Base-by-base conservation (phyloP, 2,888 invertebrate genomes). In the Tenthredo livida region DNA sequence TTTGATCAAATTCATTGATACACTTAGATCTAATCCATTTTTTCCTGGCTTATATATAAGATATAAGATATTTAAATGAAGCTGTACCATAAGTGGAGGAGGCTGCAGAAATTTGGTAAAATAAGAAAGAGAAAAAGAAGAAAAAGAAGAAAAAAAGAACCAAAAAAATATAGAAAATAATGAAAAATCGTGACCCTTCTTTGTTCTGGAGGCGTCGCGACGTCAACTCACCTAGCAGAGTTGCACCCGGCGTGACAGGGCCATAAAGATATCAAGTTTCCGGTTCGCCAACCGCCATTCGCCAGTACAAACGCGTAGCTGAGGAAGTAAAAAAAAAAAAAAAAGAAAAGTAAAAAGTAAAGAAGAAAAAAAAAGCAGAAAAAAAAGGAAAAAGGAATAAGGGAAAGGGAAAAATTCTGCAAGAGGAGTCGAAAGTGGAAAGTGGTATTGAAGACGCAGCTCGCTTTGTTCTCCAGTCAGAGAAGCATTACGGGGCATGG, bases 221-320 rank as follows among this genome's bases (percentile, higher is more conserved):
- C 21, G 40, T n/a, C 21, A 10, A 73, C 21, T 25, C 29, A 12
- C 43, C 47, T 21, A 40, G 25, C 29, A 54, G 37, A 47, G 50
- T 33, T 47, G 54, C 77, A 77, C 77, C 77, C 29, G 5, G 33
- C 29, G 33, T 50, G 77, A 67, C 12, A 58, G n/a, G 25, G 77
- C 47, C 77, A 54, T 77, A 77, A 77, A 77, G 77, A 77, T 77
- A 77, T 77, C 77, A 77, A 54, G 54, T 54, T 77, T 77, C 77
- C 77, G 50, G 77, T 77, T 33, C 50, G 77, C 77, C 77, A 50
- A 47, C 50, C 33, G 17, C 33, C 67, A 67, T 33, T 67, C 54
- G 77, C 47, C 47, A 40, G 21, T 37, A 47, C 15, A 75, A 40
- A 40, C 47, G 25, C 6, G 15, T n/a, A 15, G 21, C 25, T 25